A percentile compares a stretch with the other conserved stretches of the same genome.
Evolutionary conservation across 2,888 invertebrate genomes (phyloP).

Genomic region (Sthenelais limicola): DNA sequence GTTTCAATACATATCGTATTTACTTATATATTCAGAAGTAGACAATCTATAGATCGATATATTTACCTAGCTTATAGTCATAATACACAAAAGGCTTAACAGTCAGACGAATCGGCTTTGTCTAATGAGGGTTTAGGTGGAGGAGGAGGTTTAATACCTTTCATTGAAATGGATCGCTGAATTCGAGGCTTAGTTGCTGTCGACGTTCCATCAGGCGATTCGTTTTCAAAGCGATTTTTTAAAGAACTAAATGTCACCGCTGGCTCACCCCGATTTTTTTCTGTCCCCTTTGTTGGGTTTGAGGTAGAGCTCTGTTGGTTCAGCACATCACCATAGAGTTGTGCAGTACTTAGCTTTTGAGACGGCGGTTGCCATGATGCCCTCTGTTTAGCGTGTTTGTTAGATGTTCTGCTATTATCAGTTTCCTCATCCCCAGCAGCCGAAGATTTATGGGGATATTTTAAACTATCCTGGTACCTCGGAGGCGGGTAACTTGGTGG

Average conservation of each 20-base stretch:
- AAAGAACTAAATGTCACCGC: slow-evolving; percentile 17
- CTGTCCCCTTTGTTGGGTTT: slow-evolving; percentile 26
- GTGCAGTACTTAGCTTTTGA: slow-evolving; percentile 4
- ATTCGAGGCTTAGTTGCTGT: background rate
- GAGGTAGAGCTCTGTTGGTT: background rate
- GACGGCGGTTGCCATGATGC: background rate
- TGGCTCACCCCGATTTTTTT: background rate
- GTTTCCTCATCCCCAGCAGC: background rate
- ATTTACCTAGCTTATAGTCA: no score
- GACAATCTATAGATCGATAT: no score
- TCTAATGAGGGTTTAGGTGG: slow-evolving; percentile 16
- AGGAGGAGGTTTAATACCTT: slow-evolving; percentile 30
- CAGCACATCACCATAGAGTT: no score
- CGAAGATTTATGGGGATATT: slow-evolving; percentile 1
- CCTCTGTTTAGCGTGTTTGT: background rate
- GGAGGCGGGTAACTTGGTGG: slow-evolving; percentile 28
- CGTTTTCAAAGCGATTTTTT: slow-evolving; percentile 18
- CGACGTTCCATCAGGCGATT: background rate
- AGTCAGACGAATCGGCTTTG: slow-evolving; percentile 10
- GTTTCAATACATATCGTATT: no score
- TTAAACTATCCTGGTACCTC: slow-evolving; percentile 11
- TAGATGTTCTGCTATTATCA: background rate
- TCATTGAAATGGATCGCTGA: slow-evolving; percentile 21
- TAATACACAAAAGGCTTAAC: no score
- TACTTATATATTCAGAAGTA: no score